Base-by-base conservation (phyloP, 2,888 invertebrate genomes). In the Lobophora halterata region DNA sequence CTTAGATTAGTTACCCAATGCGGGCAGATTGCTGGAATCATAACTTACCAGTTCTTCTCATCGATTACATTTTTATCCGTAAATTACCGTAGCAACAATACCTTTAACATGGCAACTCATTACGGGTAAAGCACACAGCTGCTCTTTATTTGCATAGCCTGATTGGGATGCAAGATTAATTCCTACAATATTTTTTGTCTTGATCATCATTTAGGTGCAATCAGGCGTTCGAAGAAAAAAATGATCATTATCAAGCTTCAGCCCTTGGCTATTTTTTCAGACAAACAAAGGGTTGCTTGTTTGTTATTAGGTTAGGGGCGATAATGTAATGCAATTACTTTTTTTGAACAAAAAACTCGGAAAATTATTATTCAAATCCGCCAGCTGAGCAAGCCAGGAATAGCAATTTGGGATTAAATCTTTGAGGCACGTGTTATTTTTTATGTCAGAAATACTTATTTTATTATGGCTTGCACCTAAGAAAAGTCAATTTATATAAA, bases 241-340 rank as follows among this genome's bases (percentile, higher is more conserved):
- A 74, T 64, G 76, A 79, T 85, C 74, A 83, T 86, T 85, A 87
- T 76, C 83, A 76, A 79, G 72, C 74, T 85, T 83, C 80, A 86
- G 86, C 87, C 87, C 87, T 86, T 77, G 71, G 87, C 87, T 75
- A 76, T 86, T 86, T 69, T 86, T 87, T 86, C 82, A 83, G 82
- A 77, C 75, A 79, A 83, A 86, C 80, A 85, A 87, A 81, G 79
- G 85, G 87, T 79, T 77, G 79, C 71, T 76, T 80, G 75, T 83
- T 82, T 82, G 79, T 79, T 87, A 85, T 85, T 81, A 75, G 78
- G 80, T 83, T 77, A 75, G 87, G 86, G 85, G 86, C 83, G 86
- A 85, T 85, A 87, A 86, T 85, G 76, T 79, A 74, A 85, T 83
- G 82, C 83, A 86, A 86, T 85, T 79, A 85, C 65, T 74, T 78